Percentiles rank a stretch among this genome's conserved stretches.
Evolutionary conservation across 1,140 invertebrate genomes (phyloP).

Genomic region (Fopius arisanus): DNA sequence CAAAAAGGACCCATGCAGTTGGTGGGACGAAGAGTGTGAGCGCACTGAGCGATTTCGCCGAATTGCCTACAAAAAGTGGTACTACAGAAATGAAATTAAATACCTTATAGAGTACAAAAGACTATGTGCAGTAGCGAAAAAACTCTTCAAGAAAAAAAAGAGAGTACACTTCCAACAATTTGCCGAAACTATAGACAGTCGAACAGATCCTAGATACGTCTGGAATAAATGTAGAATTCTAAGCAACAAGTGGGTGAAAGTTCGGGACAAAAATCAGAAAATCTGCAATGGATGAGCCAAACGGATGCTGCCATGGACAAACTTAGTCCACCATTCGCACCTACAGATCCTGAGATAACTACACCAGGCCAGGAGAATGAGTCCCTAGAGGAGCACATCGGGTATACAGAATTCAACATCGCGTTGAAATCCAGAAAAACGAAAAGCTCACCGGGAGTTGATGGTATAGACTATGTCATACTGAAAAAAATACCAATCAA

Average conservation of each 20-base stretch:
- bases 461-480: constrained; percentile 12
- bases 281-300: neutral
- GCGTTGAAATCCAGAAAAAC: neutral
- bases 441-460: neutral
- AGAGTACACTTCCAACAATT: constrained; percentile 12
- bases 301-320: neutral
- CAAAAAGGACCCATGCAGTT: neutral
- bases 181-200: neutral
- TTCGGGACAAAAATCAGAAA: neutral
- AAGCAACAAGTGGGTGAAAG: constrained; percentile 26
- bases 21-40: constrained; percentile 21
- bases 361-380: neutral
- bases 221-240: constrained; percentile 32
- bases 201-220: neutral
- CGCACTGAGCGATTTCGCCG: neutral
- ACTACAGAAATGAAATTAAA: neutral
- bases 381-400: neutral
- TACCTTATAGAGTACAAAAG: neutral
- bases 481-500: constrained; percentile 7
- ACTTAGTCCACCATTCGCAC: neutral
- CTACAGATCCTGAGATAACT: neutral
- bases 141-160: constrained; percentile 14
- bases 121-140: neutral
- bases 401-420: neutral
- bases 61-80: neutral